Percentiles rank a stretch among this genome's conserved stretches.
These are phyloP conservation scores for Synanthedon tipuliformis DNA, from an alignment of 2,888 invertebrate species.

Conservation along the genomic window DNA sequence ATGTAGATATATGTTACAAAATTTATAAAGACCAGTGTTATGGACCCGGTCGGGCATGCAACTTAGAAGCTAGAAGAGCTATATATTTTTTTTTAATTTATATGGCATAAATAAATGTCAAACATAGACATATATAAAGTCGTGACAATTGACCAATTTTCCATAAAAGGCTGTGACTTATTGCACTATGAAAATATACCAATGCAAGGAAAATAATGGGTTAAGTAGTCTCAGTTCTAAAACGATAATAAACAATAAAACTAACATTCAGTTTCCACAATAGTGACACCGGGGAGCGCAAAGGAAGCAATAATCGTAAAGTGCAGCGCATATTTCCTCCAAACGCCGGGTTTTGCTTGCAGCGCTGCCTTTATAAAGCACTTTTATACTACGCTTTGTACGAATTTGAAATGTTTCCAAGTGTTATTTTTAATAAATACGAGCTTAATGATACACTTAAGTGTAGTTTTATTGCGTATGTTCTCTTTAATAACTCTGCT, in stretches of 20 bases:
- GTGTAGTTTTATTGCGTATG: background rate
- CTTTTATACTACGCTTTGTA: constrained; percentile 37
- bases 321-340: constrained; percentile 40
- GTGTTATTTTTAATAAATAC: constrained; percentile 12
- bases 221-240: constrained; percentile 17
- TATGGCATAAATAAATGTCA: too few relatives aligned
- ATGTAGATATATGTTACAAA: too few relatives aligned
- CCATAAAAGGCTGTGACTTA: too few relatives aligned
- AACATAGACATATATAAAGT: too few relatives aligned
- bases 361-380: constrained; percentile 17
- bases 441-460: background rate
- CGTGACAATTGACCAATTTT: too few relatives aligned
- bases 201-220: too few relatives aligned
- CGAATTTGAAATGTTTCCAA: constrained; percentile 36
- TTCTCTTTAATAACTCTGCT: background rate
- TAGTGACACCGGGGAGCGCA: constrained; percentile 18
- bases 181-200: too few relatives aligned
- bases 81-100: too few relatives aligned
- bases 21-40: too few relatives aligned
- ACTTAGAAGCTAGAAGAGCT: too few relatives aligned
- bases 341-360: constrained; percentile 4
- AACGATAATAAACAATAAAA: constrained; percentile 39
- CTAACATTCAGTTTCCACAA: constrained; percentile 14
- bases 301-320: constrained; percentile 55
- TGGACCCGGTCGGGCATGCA: too few relatives aligned